phyloP scores from a whole-genome alignment of 2,888 invertebrate species.

The Volucella inflata region DNA sequence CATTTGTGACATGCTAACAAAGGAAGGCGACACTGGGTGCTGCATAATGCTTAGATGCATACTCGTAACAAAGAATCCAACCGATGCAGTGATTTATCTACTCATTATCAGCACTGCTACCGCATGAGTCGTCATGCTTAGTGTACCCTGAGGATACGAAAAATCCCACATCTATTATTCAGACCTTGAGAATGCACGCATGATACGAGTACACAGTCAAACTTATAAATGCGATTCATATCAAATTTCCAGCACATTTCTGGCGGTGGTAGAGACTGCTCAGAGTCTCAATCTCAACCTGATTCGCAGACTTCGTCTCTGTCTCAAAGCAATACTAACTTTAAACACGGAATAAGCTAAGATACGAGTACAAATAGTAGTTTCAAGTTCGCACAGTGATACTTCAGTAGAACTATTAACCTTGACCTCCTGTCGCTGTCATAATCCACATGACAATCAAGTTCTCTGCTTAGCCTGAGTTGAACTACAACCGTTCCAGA shows the following conservation, averaged over 20 bases:
- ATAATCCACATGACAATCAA: conserved; percentile 1
- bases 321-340: conserved; percentile 16
- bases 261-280: not conserved
- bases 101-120: conserved; percentile 19
- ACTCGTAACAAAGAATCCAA: conserved; percentile 30
- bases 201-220: not conserved
- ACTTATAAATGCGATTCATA: conserved; percentile 10
- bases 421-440: conserved; percentile 42
- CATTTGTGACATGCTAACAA: conserved; percentile 18
- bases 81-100: conserved; percentile 12
- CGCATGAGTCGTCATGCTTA: not conserved
- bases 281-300: no score
- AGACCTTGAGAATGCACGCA: conserved; percentile 24
- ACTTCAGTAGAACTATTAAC: conserved; percentile 24
- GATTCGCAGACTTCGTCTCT: no score
- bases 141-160: conserved; percentile 9
- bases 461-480: not conserved
- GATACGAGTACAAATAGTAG: not conserved
- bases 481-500: not conserved
- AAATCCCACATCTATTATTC: conserved; percentile 34
- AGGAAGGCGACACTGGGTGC: conserved; percentile 2
- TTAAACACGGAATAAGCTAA: not conserved
- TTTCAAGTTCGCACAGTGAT: conserved; percentile 25
- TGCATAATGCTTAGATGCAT: conserved; percentile 14
- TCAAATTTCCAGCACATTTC: conserved; percentile 36